phyloP scores from a whole-genome alignment of 2,797 vertebrate species.

The Acipenser oxyrinchus region DNA sequence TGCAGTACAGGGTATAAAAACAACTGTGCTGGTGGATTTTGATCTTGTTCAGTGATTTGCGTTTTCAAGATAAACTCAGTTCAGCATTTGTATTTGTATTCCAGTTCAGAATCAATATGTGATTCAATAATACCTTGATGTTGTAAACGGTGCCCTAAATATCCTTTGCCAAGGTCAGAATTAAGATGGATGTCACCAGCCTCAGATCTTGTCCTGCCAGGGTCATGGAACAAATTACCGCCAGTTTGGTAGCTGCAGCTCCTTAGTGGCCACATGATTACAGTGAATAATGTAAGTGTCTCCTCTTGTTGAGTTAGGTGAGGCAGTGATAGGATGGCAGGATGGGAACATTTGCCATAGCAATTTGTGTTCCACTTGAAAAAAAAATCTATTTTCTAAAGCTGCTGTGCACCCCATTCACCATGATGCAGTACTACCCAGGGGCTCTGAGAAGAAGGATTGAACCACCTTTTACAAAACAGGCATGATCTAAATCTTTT shows the following conservation, averaged over 20 bases:
- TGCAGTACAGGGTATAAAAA: too few relatives aligned
- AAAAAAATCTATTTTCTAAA: too few relatives aligned
- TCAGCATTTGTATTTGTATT: too few relatives aligned
- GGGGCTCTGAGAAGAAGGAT: too few relatives aligned
- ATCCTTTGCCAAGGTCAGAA: background rate
- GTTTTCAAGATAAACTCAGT: too few relatives aligned
- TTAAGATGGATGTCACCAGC: background rate
- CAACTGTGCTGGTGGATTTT: too few relatives aligned
- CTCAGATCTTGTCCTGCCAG: background rate
- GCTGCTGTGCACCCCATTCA: too few relatives aligned
- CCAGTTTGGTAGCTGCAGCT: background rate
- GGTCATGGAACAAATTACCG: background rate
- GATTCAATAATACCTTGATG: background rate
- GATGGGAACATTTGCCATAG: background rate
- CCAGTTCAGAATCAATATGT: too few relatives aligned
- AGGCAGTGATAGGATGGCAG: background rate
- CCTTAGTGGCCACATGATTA: background rate
- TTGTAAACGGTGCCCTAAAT: background rate
- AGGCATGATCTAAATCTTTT: too few relatives aligned
- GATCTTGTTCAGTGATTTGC: too few relatives aligned
- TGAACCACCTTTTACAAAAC: too few relatives aligned
- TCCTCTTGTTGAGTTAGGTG: background rate
- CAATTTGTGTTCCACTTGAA: background rate
- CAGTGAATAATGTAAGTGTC: background rate
- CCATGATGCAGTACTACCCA: too few relatives aligned